Base-by-base conservation (phyloP, 2,888 invertebrate species). In the Petrolisthes manimaculis region DNA sequence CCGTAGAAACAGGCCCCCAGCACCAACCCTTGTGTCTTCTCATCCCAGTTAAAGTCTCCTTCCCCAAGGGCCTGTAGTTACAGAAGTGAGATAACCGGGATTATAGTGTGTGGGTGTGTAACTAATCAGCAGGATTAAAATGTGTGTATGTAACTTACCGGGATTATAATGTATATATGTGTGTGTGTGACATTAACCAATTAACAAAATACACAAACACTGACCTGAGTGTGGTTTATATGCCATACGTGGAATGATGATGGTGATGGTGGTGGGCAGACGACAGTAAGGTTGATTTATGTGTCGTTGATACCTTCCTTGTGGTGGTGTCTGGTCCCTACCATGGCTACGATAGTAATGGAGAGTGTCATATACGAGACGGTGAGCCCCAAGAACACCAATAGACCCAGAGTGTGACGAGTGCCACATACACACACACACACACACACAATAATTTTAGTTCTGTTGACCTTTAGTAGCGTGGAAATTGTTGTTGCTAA, bases 31-130 rank as follows among this genome's bases (percentile, higher is more conserved):
- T 97, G 96, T 4, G 95, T 93, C 4, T 94, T 94, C 81, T 95
- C 95, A 74, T 95, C 94, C 97, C 97, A 97, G 0, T 92, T 93
- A 92, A 97, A 97, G 0, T 96, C 96, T 0, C 96, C 97, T 91
- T 96, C 95, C 94, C 95, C 56, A 53, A 21, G 21, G n/a, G 14
- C 5, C 12, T 21, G 37, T 12, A 2, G 37, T n/a, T 12, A 3
- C n/a, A n/a, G n/a, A 78, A 53, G 18, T 5, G n/a, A 5, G 18
- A 78, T 18, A 53, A 21, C 82, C 37, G 37, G 37, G 37, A 37
- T 37, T 37, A 37, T 37, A 37, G 37, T 37, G 37, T 37, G 37
- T 37, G 74, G 0, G 74, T 74, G 74, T 18, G 74, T n/a, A n/a
- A n/a, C n/a, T n/a, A n/a, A n/a, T n/a, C n/a, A n/a, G n/a, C n/a